These are phyloP conservation scores for Druon quercuslanigerum DNA, from an alignment of 1,140 invertebrate genomes.

Conservation along the genomic window DNA sequence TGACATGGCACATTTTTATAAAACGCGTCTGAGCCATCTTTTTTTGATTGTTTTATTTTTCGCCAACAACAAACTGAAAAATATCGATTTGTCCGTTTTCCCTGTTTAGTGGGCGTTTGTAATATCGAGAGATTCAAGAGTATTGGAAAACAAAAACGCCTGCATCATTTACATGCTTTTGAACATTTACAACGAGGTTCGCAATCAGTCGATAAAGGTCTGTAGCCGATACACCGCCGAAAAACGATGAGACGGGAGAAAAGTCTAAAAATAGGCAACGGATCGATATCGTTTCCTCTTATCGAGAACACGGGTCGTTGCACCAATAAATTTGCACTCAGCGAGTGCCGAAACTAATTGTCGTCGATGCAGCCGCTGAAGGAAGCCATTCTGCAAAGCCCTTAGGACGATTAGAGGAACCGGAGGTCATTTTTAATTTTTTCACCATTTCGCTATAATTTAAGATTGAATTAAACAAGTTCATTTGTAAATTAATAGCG, in stretches of 20 bases:
- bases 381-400: conserved; percentile 19
- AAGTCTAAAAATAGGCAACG: conserved; percentile 23
- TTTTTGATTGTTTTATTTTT: conserved; percentile 27
- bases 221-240: conserved; percentile 4
- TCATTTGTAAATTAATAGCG: not conserved
- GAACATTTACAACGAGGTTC: conserved; percentile 27
- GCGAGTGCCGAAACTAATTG: conserved; percentile 30
- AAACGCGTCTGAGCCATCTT: conserved; percentile 36
- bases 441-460: conserved; percentile 9
- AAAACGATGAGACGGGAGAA: conserved; percentile 30
- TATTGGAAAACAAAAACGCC: conserved; percentile 28
- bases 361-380: conserved; percentile 27
- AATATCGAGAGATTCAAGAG: conserved; percentile 22
- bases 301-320: conserved; percentile 30
- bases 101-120: not conserved
- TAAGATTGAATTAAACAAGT: not conserved
- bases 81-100: not conserved
- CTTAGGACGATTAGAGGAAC: conserved; percentile 16
- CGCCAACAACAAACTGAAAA: not conserved
- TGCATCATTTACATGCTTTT: conserved; percentile 26
- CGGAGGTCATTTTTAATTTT: conserved; percentile 15
- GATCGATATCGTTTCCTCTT: conserved; percentile 28
- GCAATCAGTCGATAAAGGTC: conserved; percentile 29
- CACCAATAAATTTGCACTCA: conserved; percentile 30
- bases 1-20: conserved; percentile 46